Percentiles rank a stretch among this genome's conserved stretches.
Evolutionary conservation across 1,140 invertebrate species (phyloP).

Genomic region (Achatina immaculata): DNA sequence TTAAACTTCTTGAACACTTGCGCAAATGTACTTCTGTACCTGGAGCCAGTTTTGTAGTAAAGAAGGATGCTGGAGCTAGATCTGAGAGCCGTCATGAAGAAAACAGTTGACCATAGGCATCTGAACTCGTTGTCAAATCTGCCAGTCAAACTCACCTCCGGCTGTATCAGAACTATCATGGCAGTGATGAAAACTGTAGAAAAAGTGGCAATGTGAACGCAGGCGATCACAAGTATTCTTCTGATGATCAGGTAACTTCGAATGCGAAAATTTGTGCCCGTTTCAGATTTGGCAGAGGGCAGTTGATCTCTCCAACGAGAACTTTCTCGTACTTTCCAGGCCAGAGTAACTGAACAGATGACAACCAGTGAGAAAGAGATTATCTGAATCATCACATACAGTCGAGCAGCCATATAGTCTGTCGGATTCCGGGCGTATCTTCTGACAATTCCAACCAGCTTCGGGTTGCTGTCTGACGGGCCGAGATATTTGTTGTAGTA

Average conservation of each 20-base stretch:
- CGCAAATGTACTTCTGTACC: background rate
- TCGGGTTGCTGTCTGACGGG: too few relatives aligned
- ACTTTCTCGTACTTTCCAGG: background rate
- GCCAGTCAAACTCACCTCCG: background rate
- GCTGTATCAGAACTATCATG: background rate
- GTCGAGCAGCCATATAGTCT: background rate
- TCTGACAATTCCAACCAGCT: background rate
- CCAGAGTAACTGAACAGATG: background rate
- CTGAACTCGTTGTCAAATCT: background rate
- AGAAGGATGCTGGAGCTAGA: background rate
- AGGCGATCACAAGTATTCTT: background rate
- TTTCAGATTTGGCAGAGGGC: background rate
- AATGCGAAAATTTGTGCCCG: background rate
- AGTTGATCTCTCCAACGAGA: background rate
- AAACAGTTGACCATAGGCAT: background rate
- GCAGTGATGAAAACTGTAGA: background rate
- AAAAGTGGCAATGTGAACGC: background rate
- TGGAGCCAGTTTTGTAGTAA: background rate
- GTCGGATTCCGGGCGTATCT: background rate
- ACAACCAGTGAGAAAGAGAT: background rate
- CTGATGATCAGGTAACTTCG: background rate
- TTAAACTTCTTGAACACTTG: too few relatives aligned
- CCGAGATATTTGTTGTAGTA: background rate
- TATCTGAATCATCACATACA: background rate
- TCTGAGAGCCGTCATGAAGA: background rate